A percentile compares a stretch with the other conserved stretches of the same genome.
phyloP scores from a whole-genome alignment of 2,888 invertebrate species.

The Tuta absoluta region DNA sequence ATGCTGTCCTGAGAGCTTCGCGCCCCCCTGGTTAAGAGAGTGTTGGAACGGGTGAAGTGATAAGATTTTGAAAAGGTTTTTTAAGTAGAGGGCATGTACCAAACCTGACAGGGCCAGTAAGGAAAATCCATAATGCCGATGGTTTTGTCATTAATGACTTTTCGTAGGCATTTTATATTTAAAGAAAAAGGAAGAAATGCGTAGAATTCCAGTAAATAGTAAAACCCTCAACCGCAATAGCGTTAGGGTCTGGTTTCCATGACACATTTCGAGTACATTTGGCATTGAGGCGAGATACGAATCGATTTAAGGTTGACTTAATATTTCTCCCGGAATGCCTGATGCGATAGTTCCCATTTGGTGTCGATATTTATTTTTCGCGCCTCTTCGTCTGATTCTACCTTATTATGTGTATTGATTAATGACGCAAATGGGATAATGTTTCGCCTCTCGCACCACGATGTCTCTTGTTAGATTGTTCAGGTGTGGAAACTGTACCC shows the following conservation, averaged over 20 bases:
- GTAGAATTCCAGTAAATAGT: slow-evolving; percentile 29
- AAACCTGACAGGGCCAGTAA: not conserved
- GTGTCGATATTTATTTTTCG: slow-evolving; percentile 33
- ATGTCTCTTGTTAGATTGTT: slow-evolving; percentile 8
- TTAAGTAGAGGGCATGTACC: not conserved
- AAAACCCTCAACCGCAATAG: slow-evolving; percentile 26
- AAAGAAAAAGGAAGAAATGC: slow-evolving; percentile 29
- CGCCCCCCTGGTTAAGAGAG: slow-evolving; percentile 30
- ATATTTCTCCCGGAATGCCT: slow-evolving; percentile 10
- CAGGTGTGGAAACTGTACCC: slow-evolving; percentile 20
- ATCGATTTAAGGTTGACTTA: slow-evolving; percentile 12
- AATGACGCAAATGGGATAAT: slow-evolving; percentile 12
- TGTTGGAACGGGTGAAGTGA: slow-evolving; percentile 21
- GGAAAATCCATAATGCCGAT: not conserved
- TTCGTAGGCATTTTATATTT: slow-evolving; percentile 29
- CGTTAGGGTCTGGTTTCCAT: slow-evolving; percentile 22
- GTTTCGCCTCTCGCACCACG: slow-evolving; percentile 20
- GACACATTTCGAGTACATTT: not conserved
- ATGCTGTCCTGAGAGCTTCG: slow-evolving; percentile 29
- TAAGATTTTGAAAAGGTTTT: slow-evolving; percentile 24
- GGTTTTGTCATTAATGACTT: not conserved
- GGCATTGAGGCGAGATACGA: not conserved
- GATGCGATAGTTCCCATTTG: slow-evolving; percentile 32
- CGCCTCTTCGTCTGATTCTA: slow-evolving; percentile 34
- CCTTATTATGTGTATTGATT: slow-evolving; percentile 39